These are phyloP conservation scores for Intellagama lesueurii DNA, from an alignment of 2,797 vertebrate genomes.

Conservation along the genomic window DNA sequence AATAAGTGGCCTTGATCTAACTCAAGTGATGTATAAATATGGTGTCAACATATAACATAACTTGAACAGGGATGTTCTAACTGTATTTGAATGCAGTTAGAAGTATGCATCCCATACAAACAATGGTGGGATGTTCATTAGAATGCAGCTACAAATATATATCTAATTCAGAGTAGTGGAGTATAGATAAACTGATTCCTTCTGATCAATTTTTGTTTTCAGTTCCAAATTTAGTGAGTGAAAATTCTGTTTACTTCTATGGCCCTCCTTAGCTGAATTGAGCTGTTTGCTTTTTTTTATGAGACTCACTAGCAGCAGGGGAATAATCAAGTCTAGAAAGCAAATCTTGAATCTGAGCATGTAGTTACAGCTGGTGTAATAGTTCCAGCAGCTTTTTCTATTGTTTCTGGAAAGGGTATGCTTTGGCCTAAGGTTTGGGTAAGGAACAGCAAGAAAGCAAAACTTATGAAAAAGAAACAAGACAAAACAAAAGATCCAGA, in stretches of 20 bases:
- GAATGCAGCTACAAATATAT: not conserved
- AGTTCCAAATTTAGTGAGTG: not conserved
- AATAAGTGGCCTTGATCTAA: not conserved
- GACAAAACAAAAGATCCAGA: not conserved
- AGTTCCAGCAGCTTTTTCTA: not conserved
- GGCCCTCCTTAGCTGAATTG: not conserved
- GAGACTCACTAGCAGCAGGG: not conserved
- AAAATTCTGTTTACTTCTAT: not conserved
- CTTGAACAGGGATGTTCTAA: not conserved
- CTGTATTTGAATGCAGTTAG: not conserved
- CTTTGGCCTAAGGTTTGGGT: not conserved
- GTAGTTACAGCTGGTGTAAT: not conserved
- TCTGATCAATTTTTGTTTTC: not conserved
- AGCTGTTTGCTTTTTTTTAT: not conserved
- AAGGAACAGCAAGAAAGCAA: slow-evolving; percentile 16
- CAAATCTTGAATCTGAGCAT: not conserved
- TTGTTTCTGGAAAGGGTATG: slow-evolving; percentile 8
- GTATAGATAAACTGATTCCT: not conserved
- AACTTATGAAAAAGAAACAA: slow-evolving; percentile 2
- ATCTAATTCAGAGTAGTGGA: not conserved
- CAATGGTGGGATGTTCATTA: not conserved
- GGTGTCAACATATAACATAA: not conserved
- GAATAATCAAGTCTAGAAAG: slow-evolving; percentile 10
- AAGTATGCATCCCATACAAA: not conserved
- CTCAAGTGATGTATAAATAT: not conserved